These are phyloP conservation scores for Turdus rufiventris DNA, from an alignment of 2,113 vertebrate species.

Conservation along the genomic window DNA sequence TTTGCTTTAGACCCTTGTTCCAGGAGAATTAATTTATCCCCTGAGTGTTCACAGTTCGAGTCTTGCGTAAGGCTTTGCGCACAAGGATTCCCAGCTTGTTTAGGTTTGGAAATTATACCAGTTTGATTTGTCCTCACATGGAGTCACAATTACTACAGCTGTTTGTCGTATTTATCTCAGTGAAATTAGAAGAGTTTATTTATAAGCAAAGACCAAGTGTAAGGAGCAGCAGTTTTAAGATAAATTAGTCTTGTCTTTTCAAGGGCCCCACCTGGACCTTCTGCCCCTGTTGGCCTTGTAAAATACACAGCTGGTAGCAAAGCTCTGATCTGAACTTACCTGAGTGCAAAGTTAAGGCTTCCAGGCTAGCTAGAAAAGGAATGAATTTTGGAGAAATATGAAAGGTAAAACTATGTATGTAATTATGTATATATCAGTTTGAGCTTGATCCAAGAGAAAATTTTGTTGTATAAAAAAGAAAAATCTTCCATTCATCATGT, in stretches of 20 bases:
- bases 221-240: not conserved
- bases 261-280: not conserved
- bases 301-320: not conserved
- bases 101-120: not conserved
- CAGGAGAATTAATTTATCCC: not conserved
- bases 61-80: not conserved
- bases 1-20: not conserved
- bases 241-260: not conserved
- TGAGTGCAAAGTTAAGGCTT: not conserved
- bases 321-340: not conserved
- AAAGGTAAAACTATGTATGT: not conserved
- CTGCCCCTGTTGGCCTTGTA: rapidly evolving
- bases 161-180: not conserved
- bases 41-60: not conserved
- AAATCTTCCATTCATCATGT: not conserved
- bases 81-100: not conserved
- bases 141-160: not conserved
- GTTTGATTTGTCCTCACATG: not conserved
- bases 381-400: not conserved
- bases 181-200: not conserved
- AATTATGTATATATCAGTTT: not conserved
- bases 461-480: not conserved
- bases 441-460: not conserved
- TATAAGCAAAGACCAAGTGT: not conserved
- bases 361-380: not conserved